Conservation (phyloP, 1,140 invertebrate species). For the Ceratina australensis region DNA sequence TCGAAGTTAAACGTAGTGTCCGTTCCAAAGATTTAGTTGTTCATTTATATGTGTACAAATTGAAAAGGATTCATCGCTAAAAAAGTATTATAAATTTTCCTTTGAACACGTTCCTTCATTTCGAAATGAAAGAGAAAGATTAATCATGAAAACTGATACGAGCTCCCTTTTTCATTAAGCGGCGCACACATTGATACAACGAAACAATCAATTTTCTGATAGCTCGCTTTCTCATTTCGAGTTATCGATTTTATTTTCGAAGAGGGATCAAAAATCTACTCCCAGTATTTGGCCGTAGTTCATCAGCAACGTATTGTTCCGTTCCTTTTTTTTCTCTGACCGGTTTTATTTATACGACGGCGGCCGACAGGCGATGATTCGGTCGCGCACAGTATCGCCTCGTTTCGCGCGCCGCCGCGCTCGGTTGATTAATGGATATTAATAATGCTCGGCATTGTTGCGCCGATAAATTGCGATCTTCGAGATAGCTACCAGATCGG, state of each 20-base stretch:
- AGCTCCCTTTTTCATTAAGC: neutral
- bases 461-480: conserved; percentile 63
- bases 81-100: too few species aligned
- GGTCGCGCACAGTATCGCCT: neutral
- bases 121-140: neutral
- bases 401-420: conserved; percentile 17
- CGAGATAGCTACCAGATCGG: conserved; percentile 28
- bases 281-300: conserved; percentile 25
- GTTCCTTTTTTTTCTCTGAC: neutral
- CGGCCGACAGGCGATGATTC: conserved; percentile 14
- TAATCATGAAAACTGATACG: neutral
- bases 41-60: too few species aligned
- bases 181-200: too few species aligned
- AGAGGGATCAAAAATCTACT: conserved; percentile 25
- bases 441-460: conserved; percentile 64
- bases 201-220: neutral
- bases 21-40: too few species aligned
- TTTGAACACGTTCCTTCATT: too few species aligned
- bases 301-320: conserved; percentile 28
- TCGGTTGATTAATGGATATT: conserved; percentile 69
- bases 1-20: too few species aligned
- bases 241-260: conserved; percentile 7
- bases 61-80: too few species aligned
- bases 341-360: conserved; percentile 27
- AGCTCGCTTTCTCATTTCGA: conserved; percentile 26